Evolutionary conservation across 2,888 invertebrate species (phyloP).

Genomic region (Pyrrhia umbra): DNA sequence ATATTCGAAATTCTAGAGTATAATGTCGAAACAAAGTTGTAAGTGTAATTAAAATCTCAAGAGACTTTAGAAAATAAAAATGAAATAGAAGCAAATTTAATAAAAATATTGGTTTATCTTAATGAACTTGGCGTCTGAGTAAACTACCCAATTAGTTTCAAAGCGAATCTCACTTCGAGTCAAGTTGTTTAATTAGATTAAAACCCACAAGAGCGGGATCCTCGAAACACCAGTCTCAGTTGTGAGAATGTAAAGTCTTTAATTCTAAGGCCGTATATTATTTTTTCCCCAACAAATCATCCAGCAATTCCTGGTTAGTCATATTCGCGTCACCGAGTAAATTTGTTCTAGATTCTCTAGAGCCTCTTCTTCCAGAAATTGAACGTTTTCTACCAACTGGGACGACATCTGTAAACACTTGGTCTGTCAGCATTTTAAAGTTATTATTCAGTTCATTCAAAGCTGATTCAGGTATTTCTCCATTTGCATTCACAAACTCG

Average conservation of each 20-base stretch:
- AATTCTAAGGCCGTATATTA: constrained; percentile 71
- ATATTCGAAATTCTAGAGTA: neutral
- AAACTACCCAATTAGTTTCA: constrained; percentile 43
- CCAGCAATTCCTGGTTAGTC: constrained; percentile 83
- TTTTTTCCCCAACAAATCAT: constrained; percentile 85
- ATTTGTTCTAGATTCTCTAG: constrained; percentile 71
- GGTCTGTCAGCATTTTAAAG: constrained; percentile 81
- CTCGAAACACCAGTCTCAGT: constrained; percentile 15
- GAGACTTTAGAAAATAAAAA: constrained; percentile 15
- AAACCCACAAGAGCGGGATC: constrained; percentile 13
- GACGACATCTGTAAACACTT: constrained; percentile 72
- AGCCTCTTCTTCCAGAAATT: constrained; percentile 74
- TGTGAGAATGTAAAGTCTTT: constrained; percentile 15
- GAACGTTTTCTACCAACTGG: constrained; percentile 76
- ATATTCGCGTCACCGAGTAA: constrained; percentile 80
- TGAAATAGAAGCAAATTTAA: constrained; percentile 19
- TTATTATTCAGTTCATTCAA: constrained; percentile 83
- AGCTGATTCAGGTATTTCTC: constrained; percentile 77
- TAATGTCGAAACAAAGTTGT: constrained; percentile 22
- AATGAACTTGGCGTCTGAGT: constrained; percentile 37
- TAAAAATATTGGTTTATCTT: constrained; percentile 35
- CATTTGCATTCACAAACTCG: constrained; percentile 79
- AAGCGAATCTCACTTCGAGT: constrained; percentile 7
- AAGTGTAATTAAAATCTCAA: constrained; percentile 21
- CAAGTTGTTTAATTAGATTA: constrained; percentile 44